A percentile compares a stretch with the other conserved stretches of the same genome.
Conservation (phyloP, 2,888 invertebrate genomes). For the Ectemnius continuus region DNA sequence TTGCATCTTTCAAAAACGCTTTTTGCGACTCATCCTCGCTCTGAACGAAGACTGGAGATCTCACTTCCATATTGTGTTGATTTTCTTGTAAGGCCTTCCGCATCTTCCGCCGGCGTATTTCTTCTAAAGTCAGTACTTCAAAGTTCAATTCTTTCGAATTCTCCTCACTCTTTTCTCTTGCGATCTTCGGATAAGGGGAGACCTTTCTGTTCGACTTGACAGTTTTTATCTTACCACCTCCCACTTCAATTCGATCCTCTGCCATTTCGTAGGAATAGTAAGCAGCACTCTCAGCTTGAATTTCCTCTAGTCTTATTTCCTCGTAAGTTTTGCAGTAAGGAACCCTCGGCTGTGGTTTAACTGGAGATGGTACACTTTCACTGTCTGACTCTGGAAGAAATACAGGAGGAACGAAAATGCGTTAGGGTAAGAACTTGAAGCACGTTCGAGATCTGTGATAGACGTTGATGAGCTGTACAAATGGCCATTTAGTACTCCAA, state of each 20-base stretch:
- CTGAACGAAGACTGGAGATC: background rate
- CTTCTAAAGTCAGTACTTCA: constrained; percentile 80
- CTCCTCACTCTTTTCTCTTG: constrained; percentile 19
- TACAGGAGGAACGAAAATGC: constrained; percentile 44
- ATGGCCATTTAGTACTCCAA: constrained; percentile 12
- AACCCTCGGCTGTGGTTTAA: constrained; percentile 78
- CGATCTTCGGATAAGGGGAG: constrained; percentile 45
- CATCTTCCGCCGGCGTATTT: constrained; percentile 74
- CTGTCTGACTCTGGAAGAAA: constrained; percentile 89
- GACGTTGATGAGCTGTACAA: constrained; percentile 19
- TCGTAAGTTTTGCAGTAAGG: constrained; percentile 82
- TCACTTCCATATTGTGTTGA: background rate
- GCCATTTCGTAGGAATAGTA: constrained; percentile 83
- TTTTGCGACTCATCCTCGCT: constrained; percentile 12
- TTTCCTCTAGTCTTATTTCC: constrained; percentile 84
- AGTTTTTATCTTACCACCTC: constrained; percentile 70
- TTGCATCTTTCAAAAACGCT: constrained; percentile 57
- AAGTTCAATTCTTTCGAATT: constrained; percentile 73
- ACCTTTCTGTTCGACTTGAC: constrained; percentile 45
- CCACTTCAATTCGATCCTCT: constrained; percentile 49
- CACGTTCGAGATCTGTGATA: constrained; percentile 9
- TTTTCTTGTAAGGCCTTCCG: constrained; percentile 17
- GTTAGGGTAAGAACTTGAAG: constrained; percentile 25
- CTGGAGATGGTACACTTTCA: constrained; percentile 85
- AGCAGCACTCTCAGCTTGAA: constrained; percentile 86